Percentiles rank a stretch among this genome's conserved stretches.
Conservation (phyloP, 53 echinoderm and acorn worm species). For the Patiria pectinifera region DNA sequence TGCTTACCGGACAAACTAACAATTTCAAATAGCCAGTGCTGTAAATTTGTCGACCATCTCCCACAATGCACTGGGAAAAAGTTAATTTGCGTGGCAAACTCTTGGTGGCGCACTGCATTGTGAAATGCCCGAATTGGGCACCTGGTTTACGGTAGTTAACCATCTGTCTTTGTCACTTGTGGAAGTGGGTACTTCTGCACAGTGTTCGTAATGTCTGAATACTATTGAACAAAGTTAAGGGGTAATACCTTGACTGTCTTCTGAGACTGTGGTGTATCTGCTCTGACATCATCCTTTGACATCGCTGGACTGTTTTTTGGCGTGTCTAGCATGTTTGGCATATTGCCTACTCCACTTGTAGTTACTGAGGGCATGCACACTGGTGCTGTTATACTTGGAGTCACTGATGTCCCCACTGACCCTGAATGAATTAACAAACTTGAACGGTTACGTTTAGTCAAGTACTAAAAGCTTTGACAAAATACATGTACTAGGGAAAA, state of each 20-base stretch:
- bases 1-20: too few species aligned
- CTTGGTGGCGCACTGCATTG: too few species aligned
- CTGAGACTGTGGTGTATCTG: slow-evolving; percentile 66
- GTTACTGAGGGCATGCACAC: slow-evolving; percentile 79
- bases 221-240: background rate
- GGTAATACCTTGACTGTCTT: slow-evolving; percentile 53
- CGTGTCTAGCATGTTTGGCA: slow-evolving; percentile 49
- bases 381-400: slow-evolving; percentile 96
- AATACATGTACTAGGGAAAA: background rate
- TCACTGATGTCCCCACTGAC: slow-evolving; percentile 79
- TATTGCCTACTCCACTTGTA: slow-evolving; percentile 29
- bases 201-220: too few species aligned
- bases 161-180: too few species aligned
- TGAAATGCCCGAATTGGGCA: too few species aligned
- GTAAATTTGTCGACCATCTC: too few species aligned
- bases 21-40: too few species aligned
- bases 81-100: too few species aligned
- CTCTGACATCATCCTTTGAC: slow-evolving; percentile 52
- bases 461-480: background rate
- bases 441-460: background rate
- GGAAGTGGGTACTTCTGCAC: too few species aligned
- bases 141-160: too few species aligned
- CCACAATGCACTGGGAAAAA: too few species aligned
- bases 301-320: slow-evolving; percentile 50
- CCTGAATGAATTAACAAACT: slow-evolving; percentile 56